These are phyloP conservation scores for Mythimna pallens DNA, from an alignment of 2,888 invertebrate genomes.

Conservation along the genomic window DNA sequence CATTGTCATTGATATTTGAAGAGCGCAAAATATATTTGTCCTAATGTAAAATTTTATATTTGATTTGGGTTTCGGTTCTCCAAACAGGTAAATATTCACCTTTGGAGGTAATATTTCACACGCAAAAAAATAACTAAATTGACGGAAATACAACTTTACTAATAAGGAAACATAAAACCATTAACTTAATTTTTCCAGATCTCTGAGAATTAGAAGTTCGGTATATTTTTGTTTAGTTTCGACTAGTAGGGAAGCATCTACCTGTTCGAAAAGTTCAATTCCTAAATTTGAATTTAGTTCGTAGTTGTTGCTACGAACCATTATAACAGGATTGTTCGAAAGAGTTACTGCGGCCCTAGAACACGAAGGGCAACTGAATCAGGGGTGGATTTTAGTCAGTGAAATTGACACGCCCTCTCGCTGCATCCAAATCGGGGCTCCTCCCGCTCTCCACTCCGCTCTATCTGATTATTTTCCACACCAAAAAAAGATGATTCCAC, in stretches of 20 bases:
- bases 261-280: background rate
- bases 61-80: constrained; percentile 23
- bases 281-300: background rate
- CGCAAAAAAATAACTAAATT: constrained; percentile 27
- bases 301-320: no score
- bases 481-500: no score
- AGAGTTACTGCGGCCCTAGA: no score
- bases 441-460: no score
- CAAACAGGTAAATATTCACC: constrained; percentile 16
- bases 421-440: no score
- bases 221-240: background rate
- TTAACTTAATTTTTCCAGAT: constrained; percentile 10
- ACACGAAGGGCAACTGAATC: no score
- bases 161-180: constrained; percentile 33
- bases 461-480: no score
- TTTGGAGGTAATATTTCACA: constrained; percentile 15
- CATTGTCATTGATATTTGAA: constrained; percentile 12
- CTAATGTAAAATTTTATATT: background rate
- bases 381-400: no score
- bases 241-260: background rate
- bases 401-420: no score
- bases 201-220: background rate
- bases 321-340: no score
- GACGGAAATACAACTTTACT: constrained; percentile 26
- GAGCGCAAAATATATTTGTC: constrained; percentile 13